These are phyloP conservation scores for Python bivittatus DNA, from an alignment of 2,113 vertebrate species.

Conservation along the genomic window DNA sequence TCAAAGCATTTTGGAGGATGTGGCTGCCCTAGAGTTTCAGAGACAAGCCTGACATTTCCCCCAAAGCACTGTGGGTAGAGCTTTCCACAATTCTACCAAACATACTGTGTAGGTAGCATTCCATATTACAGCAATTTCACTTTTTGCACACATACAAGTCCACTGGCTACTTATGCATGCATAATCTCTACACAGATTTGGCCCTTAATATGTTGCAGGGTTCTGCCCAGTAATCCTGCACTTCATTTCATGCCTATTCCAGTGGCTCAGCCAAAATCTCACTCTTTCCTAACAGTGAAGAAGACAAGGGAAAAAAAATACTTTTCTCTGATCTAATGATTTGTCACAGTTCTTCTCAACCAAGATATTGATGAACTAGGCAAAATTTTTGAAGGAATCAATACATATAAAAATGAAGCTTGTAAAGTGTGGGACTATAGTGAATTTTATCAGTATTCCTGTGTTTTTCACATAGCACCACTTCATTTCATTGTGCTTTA, in stretches of 20 bases:
- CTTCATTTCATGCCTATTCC: background rate
- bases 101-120: background rate
- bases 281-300: background rate
- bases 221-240: background rate
- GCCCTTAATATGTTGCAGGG: background rate
- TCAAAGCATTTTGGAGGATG: background rate
- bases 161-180: background rate
- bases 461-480: background rate
- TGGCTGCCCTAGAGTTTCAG: background rate
- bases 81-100: background rate
- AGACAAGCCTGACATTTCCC: background rate
- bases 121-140: background rate
- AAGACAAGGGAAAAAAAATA: background rate
- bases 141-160: background rate
- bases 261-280: background rate
- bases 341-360: background rate
- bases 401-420: background rate
- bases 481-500: background rate
- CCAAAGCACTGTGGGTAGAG: background rate
- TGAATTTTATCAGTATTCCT: background rate
- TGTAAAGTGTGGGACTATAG: background rate
- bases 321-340: background rate
- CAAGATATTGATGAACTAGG: background rate
- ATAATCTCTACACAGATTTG: background rate
- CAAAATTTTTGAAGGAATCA: background rate